phyloP scores from a whole-genome alignment of 2,888 invertebrate genomes.

The Stramonita haemastoma region DNA sequence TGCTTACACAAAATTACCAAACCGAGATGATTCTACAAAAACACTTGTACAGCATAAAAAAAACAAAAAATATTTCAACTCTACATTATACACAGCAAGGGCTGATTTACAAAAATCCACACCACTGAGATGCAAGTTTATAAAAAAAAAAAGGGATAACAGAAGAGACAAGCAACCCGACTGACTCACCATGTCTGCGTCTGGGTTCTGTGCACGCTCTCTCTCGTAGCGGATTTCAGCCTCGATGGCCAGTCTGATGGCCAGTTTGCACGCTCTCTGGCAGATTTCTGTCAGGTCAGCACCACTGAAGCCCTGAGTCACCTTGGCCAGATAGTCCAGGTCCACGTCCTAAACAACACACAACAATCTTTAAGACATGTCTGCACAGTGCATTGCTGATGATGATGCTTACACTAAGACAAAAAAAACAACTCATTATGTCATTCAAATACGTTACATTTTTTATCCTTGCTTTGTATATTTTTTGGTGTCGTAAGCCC shows the following conservation, averaged over 20 bases:
- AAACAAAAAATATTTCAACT: too few relatives aligned
- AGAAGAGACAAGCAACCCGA: too few relatives aligned
- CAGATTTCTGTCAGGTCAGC: slow-evolving; percentile 99
- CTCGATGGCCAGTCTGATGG: slow-evolving; percentile 98
- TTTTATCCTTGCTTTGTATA: too few relatives aligned
- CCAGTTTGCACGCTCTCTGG: slow-evolving; percentile 98
- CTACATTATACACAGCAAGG: too few relatives aligned
- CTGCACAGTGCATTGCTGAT: neutral
- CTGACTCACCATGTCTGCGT: slow-evolving; percentile 79
- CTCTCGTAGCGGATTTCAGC: slow-evolving; percentile 94
- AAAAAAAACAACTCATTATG: too few relatives aligned
- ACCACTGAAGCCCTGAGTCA: slow-evolving; percentile 96
- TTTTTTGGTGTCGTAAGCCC: too few relatives aligned
- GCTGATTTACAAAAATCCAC: neutral
- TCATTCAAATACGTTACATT: too few relatives aligned
- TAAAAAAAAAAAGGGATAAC: neutral
- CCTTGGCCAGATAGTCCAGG: slow-evolving; percentile 82
- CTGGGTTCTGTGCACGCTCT: slow-evolving; percentile 87
- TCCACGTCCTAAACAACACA: slow-evolving; percentile 89
- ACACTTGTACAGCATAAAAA: too few relatives aligned
- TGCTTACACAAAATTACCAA: too few relatives aligned
- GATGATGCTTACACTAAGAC: too few relatives aligned
- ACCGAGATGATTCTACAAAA: too few relatives aligned
- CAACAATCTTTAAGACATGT: neutral
- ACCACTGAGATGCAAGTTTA: neutral